Evolutionary conservation across 2,797 vertebrate genomes (phyloP).

Genomic region (Coracias cyanogaster): DNA sequence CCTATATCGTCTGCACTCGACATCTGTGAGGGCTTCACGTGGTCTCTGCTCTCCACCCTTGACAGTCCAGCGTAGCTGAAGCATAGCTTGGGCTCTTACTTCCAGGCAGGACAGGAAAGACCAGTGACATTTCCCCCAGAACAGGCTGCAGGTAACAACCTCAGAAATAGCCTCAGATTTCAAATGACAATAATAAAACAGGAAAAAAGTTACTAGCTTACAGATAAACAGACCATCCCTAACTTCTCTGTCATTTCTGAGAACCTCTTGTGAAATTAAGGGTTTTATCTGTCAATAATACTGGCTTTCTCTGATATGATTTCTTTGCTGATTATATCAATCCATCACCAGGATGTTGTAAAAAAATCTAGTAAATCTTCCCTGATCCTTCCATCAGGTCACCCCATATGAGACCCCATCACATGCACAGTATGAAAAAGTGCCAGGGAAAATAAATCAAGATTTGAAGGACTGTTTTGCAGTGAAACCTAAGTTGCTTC

Average conservation of each 20-base stretch:
- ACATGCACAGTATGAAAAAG: neutral
- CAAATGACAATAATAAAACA: slow-evolving; percentile 15
- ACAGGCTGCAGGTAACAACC: neutral
- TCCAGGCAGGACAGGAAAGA: neutral
- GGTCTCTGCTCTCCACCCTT: neutral
- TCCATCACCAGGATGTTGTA: neutral
- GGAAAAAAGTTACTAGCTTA: slow-evolving; percentile 5
- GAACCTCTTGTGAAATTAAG: slow-evolving; percentile 23
- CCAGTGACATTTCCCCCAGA: neutral
- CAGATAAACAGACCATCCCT: slow-evolving; percentile 22
- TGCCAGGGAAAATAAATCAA: slow-evolving; percentile 50
- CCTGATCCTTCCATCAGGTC: neutral
- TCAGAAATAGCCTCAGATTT: slow-evolving; percentile 9
- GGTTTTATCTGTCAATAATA: neutral
- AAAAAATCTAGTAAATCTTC: slow-evolving; percentile 13
- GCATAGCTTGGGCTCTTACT: neutral
- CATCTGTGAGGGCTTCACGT: neutral
- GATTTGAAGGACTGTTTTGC: neutral
- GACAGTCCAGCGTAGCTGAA: neutral
- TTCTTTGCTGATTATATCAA: slow-evolving; percentile 15
- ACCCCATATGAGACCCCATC: neutral
- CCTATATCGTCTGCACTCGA: neutral
- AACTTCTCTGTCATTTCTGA: neutral
- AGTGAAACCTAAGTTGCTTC: neutral
- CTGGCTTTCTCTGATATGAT: neutral